A percentile compares a stretch with the other conserved stretches of the same genome.
These are phyloP conservation scores for Vulpes ferrilata DNA, from an alignment of 2,113 vertebrate species.

Conservation along the genomic window DNA sequence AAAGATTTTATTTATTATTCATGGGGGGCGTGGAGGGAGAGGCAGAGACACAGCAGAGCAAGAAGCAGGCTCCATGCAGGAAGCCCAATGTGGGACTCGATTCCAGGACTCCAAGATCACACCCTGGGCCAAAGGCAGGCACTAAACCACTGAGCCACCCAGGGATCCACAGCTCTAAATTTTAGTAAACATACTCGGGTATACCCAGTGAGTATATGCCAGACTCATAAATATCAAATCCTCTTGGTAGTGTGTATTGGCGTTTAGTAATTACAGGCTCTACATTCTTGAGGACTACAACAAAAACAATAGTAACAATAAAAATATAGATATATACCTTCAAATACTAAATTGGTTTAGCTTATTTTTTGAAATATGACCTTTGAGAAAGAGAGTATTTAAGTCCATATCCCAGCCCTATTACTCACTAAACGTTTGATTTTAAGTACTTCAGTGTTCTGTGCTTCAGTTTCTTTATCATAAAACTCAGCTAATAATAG, in stretches of 20 bases:
- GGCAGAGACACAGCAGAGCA: too few species aligned
- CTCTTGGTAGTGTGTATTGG: background rate
- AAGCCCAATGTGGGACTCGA: too few species aligned
- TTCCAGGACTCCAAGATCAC: too few species aligned
- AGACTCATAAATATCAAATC: background rate
- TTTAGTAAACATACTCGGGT: background rate
- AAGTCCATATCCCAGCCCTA: background rate
- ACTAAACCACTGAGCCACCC: too few species aligned
- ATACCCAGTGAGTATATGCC: background rate
- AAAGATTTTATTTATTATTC: too few species aligned
- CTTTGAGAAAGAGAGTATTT: background rate
- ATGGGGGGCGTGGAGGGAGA: too few species aligned
- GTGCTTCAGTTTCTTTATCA: background rate
- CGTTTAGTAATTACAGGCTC: background rate
- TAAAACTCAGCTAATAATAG: slow-evolving; percentile 32
- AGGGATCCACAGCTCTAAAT: background rate
- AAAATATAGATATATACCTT: background rate
- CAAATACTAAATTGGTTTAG: background rate
- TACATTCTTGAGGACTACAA: background rate
- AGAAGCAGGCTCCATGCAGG: too few species aligned
- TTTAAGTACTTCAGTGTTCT: background rate
- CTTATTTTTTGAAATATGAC: background rate
- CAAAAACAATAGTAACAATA: background rate
- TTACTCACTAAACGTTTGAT: background rate
- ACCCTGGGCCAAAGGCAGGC: too few species aligned